A percentile compares a stretch with the other conserved stretches of the same genome.
Evolutionary conservation across 1,140 invertebrate genomes (phyloP).

Genomic region (Pseudomyrmex concolor): DNA sequence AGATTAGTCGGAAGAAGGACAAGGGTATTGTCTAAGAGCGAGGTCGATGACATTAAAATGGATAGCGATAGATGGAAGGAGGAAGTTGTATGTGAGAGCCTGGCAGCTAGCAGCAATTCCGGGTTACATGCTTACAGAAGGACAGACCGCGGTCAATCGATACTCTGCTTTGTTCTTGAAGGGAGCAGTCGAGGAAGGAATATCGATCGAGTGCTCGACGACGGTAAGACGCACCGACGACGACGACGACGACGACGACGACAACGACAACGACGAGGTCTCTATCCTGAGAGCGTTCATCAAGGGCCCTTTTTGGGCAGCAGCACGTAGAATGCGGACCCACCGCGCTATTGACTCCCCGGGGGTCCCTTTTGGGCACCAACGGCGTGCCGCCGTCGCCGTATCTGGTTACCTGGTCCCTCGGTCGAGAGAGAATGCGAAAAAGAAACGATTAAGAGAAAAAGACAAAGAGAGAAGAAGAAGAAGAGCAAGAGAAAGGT

Average conservation of each 20-base stretch:
- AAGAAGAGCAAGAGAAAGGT: constrained; percentile 44
- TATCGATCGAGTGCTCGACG: constrained; percentile 65
- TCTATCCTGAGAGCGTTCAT: constrained; percentile 60
- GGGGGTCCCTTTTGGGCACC: constrained; percentile 70
- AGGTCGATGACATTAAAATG: constrained; percentile 25
- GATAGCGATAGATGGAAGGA: constrained; percentile 12
- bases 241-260: constrained; percentile 31
- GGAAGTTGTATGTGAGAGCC: constrained; percentile 39
- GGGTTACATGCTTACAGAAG: constrained; percentile 43
- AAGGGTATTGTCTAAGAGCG: constrained; percentile 6
- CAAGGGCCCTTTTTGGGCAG: constrained; percentile 41
- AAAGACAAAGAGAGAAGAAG: constrained; percentile 34
- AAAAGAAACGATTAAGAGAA: constrained; percentile 59
- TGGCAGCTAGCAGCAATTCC: constrained; percentile 34
- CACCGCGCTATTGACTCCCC: constrained; percentile 64
- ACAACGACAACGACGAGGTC: constrained; percentile 56
- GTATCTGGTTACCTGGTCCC: constrained; percentile 77
- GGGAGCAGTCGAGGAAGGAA: constrained; percentile 54
- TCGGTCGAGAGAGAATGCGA: constrained; percentile 65
- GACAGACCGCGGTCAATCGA: constrained; percentile 24
- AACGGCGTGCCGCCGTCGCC: constrained; percentile 74
- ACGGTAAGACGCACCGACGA: constrained; percentile 53
- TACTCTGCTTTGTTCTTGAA: constrained; percentile 49
- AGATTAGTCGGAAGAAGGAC: constrained; percentile 10
- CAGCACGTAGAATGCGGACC: constrained; percentile 58